These are phyloP conservation scores for Nephrotoma appendiculata DNA, from an alignment of 2,888 invertebrate genomes.

Conservation along the genomic window DNA sequence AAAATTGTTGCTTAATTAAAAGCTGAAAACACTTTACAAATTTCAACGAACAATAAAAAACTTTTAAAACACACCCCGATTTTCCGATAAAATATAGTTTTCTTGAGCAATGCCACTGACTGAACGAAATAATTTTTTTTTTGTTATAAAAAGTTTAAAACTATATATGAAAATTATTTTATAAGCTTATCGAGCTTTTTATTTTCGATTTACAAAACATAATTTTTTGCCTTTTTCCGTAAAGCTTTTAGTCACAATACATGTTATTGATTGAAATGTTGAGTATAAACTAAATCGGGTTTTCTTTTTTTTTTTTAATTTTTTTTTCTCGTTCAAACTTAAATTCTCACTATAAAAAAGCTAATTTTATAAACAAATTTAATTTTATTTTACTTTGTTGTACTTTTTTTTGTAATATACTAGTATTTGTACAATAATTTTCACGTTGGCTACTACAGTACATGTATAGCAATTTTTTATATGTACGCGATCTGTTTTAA, in stretches of 20 bases:
- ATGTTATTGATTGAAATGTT: not conserved
- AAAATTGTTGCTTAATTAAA: too few species aligned
- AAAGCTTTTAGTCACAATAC: not conserved
- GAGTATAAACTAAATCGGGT: not conserved
- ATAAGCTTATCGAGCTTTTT: not conserved
- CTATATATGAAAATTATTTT: too few species aligned
- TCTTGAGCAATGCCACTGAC: too few species aligned
- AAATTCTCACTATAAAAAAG: not conserved
- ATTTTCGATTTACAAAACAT: not conserved
- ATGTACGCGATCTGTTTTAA: not conserved
- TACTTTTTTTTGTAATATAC: not conserved
- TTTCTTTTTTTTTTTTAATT: not conserved
- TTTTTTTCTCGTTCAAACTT: not conserved
- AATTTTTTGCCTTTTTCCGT: not conserved
- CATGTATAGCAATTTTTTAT: not conserved
- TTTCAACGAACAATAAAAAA: too few species aligned
- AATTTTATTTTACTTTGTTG: not conserved
- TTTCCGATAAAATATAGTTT: too few species aligned
- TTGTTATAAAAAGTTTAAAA: too few species aligned
- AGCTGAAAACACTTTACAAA: too few species aligned
- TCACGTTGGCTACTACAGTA: not conserved
- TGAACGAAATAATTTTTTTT: too few species aligned
- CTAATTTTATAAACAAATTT: not conserved
- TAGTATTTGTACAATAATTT: not conserved
- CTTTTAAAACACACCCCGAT: too few species aligned